Evolutionary conservation across 2,888 invertebrate species (phyloP).

Genomic region (Drosophila mulleri): DNA sequence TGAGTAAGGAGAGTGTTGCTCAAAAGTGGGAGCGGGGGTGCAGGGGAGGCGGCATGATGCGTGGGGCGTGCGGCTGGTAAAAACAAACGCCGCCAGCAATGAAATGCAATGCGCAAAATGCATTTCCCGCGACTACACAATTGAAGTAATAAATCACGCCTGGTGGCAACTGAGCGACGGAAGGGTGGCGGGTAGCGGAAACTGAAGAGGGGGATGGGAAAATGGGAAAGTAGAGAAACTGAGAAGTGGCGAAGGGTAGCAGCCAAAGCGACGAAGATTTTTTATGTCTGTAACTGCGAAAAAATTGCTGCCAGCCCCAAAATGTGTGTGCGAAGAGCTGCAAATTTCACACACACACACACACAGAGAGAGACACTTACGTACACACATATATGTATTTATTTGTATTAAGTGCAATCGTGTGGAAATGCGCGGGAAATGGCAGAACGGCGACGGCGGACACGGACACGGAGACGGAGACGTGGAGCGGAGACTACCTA

Average conservation of each 20-base stretch:
- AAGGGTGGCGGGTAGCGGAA: background rate
- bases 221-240: background rate
- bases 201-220: background rate
- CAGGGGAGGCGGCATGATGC: background rate
- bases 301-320: slow-evolving; percentile 47
- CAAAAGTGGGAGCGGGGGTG: background rate
- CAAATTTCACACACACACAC: slow-evolving; percentile 15
- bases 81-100: slow-evolving; percentile 75
- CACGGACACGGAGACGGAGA: slow-evolving; percentile 25
- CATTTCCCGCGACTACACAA: slow-evolving; percentile 79
- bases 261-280: slow-evolving; percentile 39
- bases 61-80: slow-evolving; percentile 19
- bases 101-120: slow-evolving; percentile 80
- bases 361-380: slow-evolving; percentile 9
- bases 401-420: slow-evolving; percentile 75
- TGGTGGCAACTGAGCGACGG: slow-evolving; percentile 30
- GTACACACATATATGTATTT: slow-evolving; percentile 4
- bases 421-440: slow-evolving; percentile 75
- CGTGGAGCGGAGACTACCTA: slow-evolving; percentile 70
- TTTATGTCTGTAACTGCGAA: slow-evolving; percentile 38
- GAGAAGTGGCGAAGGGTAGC: slow-evolving; percentile 9
- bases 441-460: slow-evolving; percentile 42
- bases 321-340: slow-evolving; percentile 29
- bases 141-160: slow-evolving; percentile 78
- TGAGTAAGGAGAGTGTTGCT: slow-evolving; percentile 7